Evolutionary conservation across 2,797 vertebrate species (phyloP).

Genomic region (Sebastiscus albofasciatus): DNA sequence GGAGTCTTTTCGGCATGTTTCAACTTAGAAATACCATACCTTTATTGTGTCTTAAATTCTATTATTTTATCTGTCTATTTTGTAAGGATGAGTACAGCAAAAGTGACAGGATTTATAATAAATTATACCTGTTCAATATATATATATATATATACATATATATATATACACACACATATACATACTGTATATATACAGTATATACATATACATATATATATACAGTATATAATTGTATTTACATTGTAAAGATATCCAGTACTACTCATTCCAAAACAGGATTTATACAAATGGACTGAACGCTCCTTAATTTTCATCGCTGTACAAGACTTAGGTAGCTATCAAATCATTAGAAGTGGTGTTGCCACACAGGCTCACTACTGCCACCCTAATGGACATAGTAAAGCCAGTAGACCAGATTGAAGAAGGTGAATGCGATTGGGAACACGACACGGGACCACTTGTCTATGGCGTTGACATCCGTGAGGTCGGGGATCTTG

Average conservation of each 20-base stretch:
- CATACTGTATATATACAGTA: neutral
- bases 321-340: constrained; percentile 49
- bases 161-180: constrained; percentile 48
- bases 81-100: constrained; percentile 67
- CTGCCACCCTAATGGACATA: constrained; percentile 89
- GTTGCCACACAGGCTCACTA: neutral
- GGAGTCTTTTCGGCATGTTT: constrained; percentile 50
- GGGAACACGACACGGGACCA: constrained; percentile 97
- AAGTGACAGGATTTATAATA: constrained; percentile 62
- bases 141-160: neutral
- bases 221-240: constrained; percentile 77
- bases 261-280: constrained; percentile 51
- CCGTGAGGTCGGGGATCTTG: constrained; percentile 95
- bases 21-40: constrained; percentile 50
- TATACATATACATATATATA: constrained; percentile 14
- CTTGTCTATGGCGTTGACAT: constrained; percentile 96
- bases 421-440: constrained; percentile 93
- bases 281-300: constrained; percentile 70
- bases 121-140: constrained; percentile 70
- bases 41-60: constrained; percentile 50
- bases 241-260: constrained; percentile 73
- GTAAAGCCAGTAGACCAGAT: constrained; percentile 97
- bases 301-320: constrained; percentile 29
- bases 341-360: constrained; percentile 10
- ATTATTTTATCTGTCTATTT: constrained; percentile 53